Evolutionary conservation across 2,888 invertebrate species (phyloP).

Genomic region (Eledone cirrhosa): DNA sequence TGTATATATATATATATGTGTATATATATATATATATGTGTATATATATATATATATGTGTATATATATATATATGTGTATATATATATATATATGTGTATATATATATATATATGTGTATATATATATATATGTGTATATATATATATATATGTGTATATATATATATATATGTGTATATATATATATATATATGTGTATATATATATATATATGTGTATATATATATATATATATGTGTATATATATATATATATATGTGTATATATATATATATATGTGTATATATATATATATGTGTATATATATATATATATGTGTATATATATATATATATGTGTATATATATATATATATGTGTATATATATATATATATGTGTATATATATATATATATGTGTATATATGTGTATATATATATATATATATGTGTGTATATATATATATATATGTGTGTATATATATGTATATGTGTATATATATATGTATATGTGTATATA

Average conservation of each 20-base stretch:
- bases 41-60: constrained; percentile 2
- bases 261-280: background rate
- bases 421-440: background rate
- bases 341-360: background rate
- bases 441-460: background rate
- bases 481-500: background rate
- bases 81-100: background rate
- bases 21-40: background rate
- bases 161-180: background rate
- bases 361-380: background rate
- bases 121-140: background rate
- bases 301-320: background rate
- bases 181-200: background rate
- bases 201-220: background rate
- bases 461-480: background rate
- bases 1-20: background rate
- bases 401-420: background rate
- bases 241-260: background rate
- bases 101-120: background rate
- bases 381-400: background rate
- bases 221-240: background rate
- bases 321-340: background rate
- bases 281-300: background rate
- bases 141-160: background rate
- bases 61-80: background rate